Conservation (phyloP, 1,140 invertebrate genomes). For the Lycorma delicatula region DNA sequence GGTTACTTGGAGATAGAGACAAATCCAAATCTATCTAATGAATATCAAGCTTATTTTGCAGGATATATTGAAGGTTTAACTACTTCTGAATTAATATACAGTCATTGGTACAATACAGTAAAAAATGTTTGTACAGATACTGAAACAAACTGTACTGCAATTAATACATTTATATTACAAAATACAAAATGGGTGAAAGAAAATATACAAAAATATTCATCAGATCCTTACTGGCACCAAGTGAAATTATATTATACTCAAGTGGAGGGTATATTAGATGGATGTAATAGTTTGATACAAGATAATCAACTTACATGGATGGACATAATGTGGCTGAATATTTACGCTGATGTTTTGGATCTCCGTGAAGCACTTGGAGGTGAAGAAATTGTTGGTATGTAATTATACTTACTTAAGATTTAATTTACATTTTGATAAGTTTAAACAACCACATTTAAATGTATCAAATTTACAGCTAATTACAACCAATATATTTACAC, state of each 20-base stretch:
- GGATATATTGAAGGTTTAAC: background rate
- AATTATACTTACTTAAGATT: too few species aligned
- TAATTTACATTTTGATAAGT: too few species aligned
- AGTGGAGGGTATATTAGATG: background rate
- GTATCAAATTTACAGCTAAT: too few species aligned
- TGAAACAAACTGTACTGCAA: background rate
- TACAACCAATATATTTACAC: too few species aligned
- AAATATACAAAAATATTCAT: background rate
- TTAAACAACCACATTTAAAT: too few species aligned
- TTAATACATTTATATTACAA: background rate
- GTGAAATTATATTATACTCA: background rate
- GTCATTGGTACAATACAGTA: background rate
- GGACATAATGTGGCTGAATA: too few species aligned
- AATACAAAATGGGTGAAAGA: background rate
- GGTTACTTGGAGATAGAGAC: background rate
- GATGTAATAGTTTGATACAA: too few species aligned
- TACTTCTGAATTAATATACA: background rate
- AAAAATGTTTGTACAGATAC: background rate
- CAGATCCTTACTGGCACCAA: slow-evolving; percentile 1
- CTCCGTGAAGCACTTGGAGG: too few species aligned
- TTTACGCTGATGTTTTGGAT: too few species aligned
- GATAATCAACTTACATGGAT: too few species aligned
- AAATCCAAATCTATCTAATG: background rate
- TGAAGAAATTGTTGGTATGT: too few species aligned
- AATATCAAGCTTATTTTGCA: background rate